Evolutionary conservation across 2,888 invertebrate species (phyloP), one percentile per base, ranked within the genome.

Genomic region (Noctua fimbriata): DNA sequence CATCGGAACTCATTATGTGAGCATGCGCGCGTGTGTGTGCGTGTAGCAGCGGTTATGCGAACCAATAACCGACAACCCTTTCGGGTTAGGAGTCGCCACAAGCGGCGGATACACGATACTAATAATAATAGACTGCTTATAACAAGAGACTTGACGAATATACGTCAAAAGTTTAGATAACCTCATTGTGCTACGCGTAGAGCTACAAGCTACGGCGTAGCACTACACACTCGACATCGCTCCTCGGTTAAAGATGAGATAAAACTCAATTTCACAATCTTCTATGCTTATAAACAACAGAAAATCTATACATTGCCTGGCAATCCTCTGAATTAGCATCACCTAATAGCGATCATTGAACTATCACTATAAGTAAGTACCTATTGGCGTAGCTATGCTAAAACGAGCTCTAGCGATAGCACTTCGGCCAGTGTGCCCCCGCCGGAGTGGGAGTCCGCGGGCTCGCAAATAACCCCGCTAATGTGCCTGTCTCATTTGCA

Each of bases 21-120:
- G 69, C 47, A 70, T 9, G 21, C 24, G 84, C 67, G 80, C 76
- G 89, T 77, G 85, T 78, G 88, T 79, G 88, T 78, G 83, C 84
- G 78, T 44, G 81, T 79, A 80, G 60, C 85, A 84, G 88, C 83
- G 87, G 83, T 86, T 83, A 84, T 82, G 90, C 89, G 91, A 91
- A 93, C 93, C 93, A 93, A 93, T 93, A 93, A 93, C 91, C 91
- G 90, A 87, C 91, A 92, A 92, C 93, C 94, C 94, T 92, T 93
- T 92, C 86, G 92, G 90, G 89, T 93, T 86, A 92, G 82, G 91
- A 67, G 83, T 78, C 77, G 3, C 44, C 52, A 73, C 87, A 89
- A 91, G 71, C 49, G 47, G 21, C 32, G 63, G 78, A 81, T 84
- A 79, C 55, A 72, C 85, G 44, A 65, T 67, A n/a, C 66, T 60